A percentile compares a stretch with the other conserved stretches of the same genome.
These are phyloP conservation scores for Megalops atlanticus DNA, from an alignment of 2,113 vertebrate species.

Conservation along the genomic window DNA sequence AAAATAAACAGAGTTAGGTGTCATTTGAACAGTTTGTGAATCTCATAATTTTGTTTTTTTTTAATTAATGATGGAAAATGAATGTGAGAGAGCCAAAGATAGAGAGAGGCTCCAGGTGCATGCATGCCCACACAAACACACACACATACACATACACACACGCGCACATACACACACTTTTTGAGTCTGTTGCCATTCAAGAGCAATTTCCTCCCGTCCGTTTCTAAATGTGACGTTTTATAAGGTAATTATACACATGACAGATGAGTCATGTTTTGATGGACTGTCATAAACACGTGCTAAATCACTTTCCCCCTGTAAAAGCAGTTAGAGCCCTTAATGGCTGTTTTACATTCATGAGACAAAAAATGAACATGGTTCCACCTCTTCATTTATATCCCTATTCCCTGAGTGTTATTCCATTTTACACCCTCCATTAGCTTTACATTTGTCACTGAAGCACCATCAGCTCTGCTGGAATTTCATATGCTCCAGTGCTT, in stretches of 20 bases:
- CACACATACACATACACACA: slow-evolving; percentile 26
- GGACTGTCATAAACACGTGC: slow-evolving; percentile 33
- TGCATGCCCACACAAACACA: neutral
- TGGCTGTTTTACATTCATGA: slow-evolving; percentile 32
- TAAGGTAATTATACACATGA: neutral
- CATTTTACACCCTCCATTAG: slow-evolving; percentile 45
- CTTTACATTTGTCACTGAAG: slow-evolving; percentile 49
- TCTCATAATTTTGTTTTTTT: no score
- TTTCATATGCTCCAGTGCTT: slow-evolving; percentile 57
- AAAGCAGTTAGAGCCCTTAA: slow-evolving; percentile 42
- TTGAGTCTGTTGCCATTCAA: slow-evolving; percentile 6
- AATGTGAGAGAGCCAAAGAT: no score
- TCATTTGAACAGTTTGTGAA: no score
- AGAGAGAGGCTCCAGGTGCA: no score
- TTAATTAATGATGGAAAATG: no score
- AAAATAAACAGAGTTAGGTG: no score
- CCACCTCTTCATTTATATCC: slow-evolving; percentile 41
- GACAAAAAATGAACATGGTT: slow-evolving; percentile 15
- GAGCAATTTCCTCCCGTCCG: neutral
- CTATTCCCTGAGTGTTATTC: slow-evolving; percentile 27
- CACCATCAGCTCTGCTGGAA: slow-evolving; percentile 41
- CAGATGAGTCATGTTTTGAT: slow-evolving; percentile 23
- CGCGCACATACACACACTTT: neutral
- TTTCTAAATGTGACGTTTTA: slow-evolving; percentile 4
- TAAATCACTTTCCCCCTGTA: slow-evolving; percentile 24